These are phyloP conservation scores for Drosophila kuntzei DNA, from an alignment of 2,888 invertebrate species.

Conservation along the genomic window DNA sequence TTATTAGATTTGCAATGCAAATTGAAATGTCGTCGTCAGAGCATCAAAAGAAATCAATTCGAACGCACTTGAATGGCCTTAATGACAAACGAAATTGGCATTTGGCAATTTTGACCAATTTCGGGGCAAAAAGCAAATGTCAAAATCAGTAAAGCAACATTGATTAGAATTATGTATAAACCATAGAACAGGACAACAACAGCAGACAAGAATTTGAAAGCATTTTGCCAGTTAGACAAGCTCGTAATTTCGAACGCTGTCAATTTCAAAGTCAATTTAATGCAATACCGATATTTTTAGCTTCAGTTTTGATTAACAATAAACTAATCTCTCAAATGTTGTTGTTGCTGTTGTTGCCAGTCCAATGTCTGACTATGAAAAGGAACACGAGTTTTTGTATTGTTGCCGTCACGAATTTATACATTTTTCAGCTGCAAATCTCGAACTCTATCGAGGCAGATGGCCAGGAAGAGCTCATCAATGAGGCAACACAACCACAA, in stretches of 20 bases:
- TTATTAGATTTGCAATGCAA: slow-evolving; percentile 51
- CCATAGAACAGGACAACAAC: slow-evolving; percentile 29
- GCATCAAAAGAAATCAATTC: slow-evolving; percentile 47
- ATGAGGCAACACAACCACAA: slow-evolving; percentile 21
- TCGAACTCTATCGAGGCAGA: slow-evolving; percentile 4
- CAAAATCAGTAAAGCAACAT: slow-evolving; percentile 51
- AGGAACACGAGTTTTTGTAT: slow-evolving; percentile 21
- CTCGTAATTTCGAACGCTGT: slow-evolving; percentile 63
- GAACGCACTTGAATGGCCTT: slow-evolving; percentile 18
- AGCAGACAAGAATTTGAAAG: slow-evolving; percentile 25
- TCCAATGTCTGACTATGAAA: slow-evolving; percentile 24
- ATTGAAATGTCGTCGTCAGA: slow-evolving; percentile 15
- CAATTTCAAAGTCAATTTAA: slow-evolving; percentile 78
- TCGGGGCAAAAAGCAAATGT: slow-evolving; percentile 52
- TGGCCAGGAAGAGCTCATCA: slow-evolving; percentile 46
- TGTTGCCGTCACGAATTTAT: slow-evolving; percentile 60
- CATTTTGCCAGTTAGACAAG: slow-evolving; percentile 38
- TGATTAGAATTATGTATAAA: slow-evolving; percentile 57
- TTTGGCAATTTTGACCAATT: slow-evolving; percentile 39
- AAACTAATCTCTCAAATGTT: slow-evolving; percentile 71
- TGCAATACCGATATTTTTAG: slow-evolving; percentile 69
- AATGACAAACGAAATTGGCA: slow-evolving; percentile 47
- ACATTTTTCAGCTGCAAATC: slow-evolving; percentile 50
- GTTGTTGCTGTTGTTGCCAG: slow-evolving; percentile 18
- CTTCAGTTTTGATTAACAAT: slow-evolving; percentile 81